Evolutionary conservation across 1,140 invertebrate genomes (phyloP).

Genomic region (Pseudomyrmex pallidus): DNA sequence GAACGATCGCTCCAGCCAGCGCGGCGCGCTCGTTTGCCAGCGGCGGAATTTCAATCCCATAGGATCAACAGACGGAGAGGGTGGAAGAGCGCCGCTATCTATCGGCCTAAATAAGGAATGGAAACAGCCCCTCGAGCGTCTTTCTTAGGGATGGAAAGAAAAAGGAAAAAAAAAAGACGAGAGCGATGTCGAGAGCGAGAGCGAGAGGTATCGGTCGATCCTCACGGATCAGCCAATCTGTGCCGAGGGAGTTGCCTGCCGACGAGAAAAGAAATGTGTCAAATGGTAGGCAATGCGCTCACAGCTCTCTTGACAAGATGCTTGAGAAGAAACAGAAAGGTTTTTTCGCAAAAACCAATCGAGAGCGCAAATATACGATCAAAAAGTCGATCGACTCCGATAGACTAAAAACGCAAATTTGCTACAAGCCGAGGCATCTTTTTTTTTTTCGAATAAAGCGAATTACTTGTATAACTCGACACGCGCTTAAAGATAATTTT

Average conservation of each 20-base stretch:
- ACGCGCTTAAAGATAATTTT: too few relatives aligned
- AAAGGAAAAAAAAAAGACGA: not conserved
- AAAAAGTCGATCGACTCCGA: not conserved
- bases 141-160: not conserved
- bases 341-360: constrained; percentile 7
- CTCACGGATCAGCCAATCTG: constrained; percentile 13
- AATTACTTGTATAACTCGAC: too few relatives aligned
- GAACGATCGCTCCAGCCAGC: not conserved
- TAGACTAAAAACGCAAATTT: not conserved
- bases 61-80: not conserved
- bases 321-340: not conserved
- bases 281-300: not conserved
- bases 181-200: not conserved
- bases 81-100: constrained; percentile 1
- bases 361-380: not conserved
- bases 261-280: constrained; percentile 39
- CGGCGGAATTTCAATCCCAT: constrained; percentile 42
- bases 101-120: constrained; percentile 15
- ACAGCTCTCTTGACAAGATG: not conserved
- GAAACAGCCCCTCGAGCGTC: not conserved
- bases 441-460: not conserved
- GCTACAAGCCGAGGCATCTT: not conserved
- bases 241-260: not conserved
- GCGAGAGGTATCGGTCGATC: not conserved
- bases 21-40: not conserved